A percentile compares a stretch with the other conserved stretches of the same genome.
phyloP scores from a whole-genome alignment of 2,113 vertebrate species.

The Urocolius indicus region DNA sequence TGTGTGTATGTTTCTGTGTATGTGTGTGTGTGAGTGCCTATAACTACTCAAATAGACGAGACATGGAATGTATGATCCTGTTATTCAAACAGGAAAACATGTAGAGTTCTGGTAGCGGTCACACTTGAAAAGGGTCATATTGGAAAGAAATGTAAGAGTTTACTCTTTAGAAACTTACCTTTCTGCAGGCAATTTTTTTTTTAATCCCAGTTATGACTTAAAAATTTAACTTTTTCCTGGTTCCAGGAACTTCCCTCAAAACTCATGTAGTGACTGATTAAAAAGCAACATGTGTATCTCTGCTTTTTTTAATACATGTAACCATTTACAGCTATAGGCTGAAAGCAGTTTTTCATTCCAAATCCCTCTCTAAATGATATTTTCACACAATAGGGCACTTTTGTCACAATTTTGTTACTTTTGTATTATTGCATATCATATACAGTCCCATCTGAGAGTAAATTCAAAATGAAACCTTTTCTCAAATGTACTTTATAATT shows the following conservation, averaged over 20 bases:
- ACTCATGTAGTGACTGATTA: background rate
- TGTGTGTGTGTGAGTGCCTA: background rate
- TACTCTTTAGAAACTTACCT: background rate
- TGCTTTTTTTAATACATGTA: background rate
- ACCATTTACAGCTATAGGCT: background rate
- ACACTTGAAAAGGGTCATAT: background rate
- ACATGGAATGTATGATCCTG: background rate
- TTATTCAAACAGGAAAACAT: background rate
- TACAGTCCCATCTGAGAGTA: background rate
- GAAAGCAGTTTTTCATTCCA: background rate
- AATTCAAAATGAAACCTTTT: background rate
- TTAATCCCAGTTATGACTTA: background rate
- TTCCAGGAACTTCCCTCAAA: background rate
- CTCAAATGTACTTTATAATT: background rate
- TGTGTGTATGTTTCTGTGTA: background rate
- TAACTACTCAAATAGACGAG: background rate
- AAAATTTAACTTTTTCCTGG: background rate
- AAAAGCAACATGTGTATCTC: background rate
- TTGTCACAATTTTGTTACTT: background rate
- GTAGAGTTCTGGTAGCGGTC: background rate
- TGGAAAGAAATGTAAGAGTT: background rate
- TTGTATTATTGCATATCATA: background rate
- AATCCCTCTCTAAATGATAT: background rate
- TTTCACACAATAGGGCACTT: background rate
- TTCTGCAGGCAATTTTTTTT: background rate